Evolutionary conservation across 2,888 invertebrate species (phyloP), one percentile per base, ranked within the genome.

Genomic region (Cremastinae sp.): DNA sequence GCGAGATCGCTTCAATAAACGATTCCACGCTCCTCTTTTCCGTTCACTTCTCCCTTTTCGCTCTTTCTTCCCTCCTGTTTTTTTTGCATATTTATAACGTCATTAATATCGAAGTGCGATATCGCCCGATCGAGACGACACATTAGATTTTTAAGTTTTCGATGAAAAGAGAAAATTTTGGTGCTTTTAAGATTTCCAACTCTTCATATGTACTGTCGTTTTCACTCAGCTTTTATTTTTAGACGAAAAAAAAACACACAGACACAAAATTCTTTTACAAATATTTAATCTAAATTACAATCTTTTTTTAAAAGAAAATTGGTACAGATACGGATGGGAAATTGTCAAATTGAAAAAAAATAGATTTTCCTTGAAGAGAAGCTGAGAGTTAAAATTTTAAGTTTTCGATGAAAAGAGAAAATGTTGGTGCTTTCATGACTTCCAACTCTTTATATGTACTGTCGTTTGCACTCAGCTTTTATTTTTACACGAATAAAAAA

Each of bases 1-100:
- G 18, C 54, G n/a, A 59, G 51, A 74, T 62, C 51, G 64, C 38
- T 73, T 51, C 47, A 58, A 34, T 36, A 22, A 8, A 20, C 20
- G 34, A 53, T 59, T 22, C 41, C 41, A n/a, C 12, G 10, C 12
- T 41, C 12, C 41, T 41, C 41, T 41, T 41, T 9, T n/a, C 12
- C 8, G 4, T 12, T 5, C 41, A 1, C 41, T 12, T 1, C 41
- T 12, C 41, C 41, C 41, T 41, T 12, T 41, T n/a, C n/a, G n/a
- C 41, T 41, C 41, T 12, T 54, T 9, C 10, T 53, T 28, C 0
- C 3, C 53, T 38, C n/a, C n/a, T n/a, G n/a, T n/a, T 3, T 51
- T 54, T 36, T n/a, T 20, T 9, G 12, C 36, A 64, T 51, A 59
- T 71, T 58, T 41, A 66, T 53, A 12, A 12, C 14, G 5, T 69